Evolutionary conservation across 2,888 invertebrate genomes (phyloP), one percentile per base, ranked within the genome.

Genomic region (Penaeus monodon): DNA sequence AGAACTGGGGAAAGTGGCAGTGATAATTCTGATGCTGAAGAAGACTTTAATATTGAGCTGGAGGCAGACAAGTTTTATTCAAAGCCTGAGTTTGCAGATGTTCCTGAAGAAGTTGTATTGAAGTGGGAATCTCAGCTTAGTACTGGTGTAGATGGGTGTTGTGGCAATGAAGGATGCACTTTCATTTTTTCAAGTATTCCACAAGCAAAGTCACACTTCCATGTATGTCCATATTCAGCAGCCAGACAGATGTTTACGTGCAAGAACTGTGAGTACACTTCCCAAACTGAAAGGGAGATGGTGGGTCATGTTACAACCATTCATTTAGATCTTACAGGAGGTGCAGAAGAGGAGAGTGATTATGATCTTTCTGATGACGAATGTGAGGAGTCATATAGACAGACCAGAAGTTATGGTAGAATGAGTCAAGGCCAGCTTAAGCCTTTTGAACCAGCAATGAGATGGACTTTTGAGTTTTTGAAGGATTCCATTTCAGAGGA

Each of bases 381-480:
- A 14, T 20, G 64, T 79, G 82, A 81, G 1, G 68, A 22, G 24
- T 29, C 27, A n/a, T 10, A n/a, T 7, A 73, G 22, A 14, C 20
- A 76, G 63, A n/a, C 24, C 12, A 84, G 20, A 63, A 63, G 22
- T 84, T 27, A 44, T 22, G 14, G 22, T 24, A 84, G 33, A 63
- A 38, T 20, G 29, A 27, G 22, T 24, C 57, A 44, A 12, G 65
- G 64, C 29, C 22, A 33, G n/a, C 38, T 83, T 22, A 74, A 79
- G 63, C 85, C 85, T 65, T 88, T 77, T 38, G 33, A 29, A 66
- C 80, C 79, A n/a, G 78, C 85, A n/a, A 27, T 82, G n/a, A 33
- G 63, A 4, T 76, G 80, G 86, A 87, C 89, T 29, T 38, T 81
- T 24, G 81, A 86, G 24, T 89, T 86, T 81, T 38, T 84, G 49